Base-by-base conservation (phyloP, 2,888 invertebrate genomes). In the Atrina japonica region DNA sequence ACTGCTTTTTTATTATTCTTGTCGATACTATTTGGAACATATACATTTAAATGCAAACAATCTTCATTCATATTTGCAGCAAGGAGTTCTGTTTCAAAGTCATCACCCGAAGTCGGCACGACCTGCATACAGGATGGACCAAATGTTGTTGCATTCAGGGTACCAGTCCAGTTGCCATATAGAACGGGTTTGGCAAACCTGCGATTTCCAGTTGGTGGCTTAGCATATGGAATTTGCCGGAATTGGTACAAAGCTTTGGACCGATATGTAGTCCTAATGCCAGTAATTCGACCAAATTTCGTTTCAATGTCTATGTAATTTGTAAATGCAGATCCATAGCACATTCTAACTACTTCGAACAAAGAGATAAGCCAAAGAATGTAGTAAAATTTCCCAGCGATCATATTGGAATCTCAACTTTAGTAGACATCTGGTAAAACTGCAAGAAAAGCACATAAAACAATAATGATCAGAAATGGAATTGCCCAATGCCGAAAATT, bases 1-100 rank as follows among this genome's bases (percentile, higher is more conserved):
- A 81, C 82, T 16, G 85, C 59, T 49, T 69, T 74, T 9, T 58
- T 70, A 2, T 23, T 43, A 7, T 45, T 30, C 53, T 41, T 59
- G 25, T 70, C 30, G 2, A 77, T 56, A n/a, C 45, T 27, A 2
- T 63, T 25, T 9, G 84, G 84, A 11, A 82, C 73, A 59, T 70
- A 78, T 7, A 84, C 66, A 50, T 81, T 81, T 5, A 85, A 56
- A 27, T 77, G 73, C 2, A 85, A 60, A 55, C 84, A 85, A 49
- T 85, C 82, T 59, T 85, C 84, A 9, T 78, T 76, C 7, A 66
- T 65, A 14, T 74, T 52, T 21, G 21, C 49, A 40, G n/a, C n/a
- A n/a, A n/a, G n/a, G n/a, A n/a, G n/a, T n/a, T n/a, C n/a, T n/a
- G n/a, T n/a, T n/a, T n/a, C n/a, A n/a, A n/a, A n/a, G n/a, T n/a